Conservation (phyloP, 2,113 vertebrate species). For the Neolamprologus falcicula region DNA sequence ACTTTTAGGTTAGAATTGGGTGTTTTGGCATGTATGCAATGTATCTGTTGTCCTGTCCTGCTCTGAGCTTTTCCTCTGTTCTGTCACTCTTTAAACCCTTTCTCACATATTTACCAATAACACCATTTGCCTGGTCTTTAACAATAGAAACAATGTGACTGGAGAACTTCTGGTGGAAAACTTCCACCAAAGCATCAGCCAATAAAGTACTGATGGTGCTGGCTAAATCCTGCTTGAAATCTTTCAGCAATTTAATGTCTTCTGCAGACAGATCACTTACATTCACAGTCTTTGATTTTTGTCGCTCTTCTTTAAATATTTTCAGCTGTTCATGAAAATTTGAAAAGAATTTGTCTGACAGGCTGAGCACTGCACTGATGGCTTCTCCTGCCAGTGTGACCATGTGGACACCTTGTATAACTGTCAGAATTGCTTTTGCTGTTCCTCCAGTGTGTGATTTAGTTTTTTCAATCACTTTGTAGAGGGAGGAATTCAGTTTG, state of each 20-base stretch:
- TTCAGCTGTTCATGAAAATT: background rate
- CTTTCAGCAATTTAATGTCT: no score
- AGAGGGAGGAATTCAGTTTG: fast-evolving
- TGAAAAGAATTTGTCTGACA: fast-evolving
- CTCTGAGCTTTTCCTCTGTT: no score
- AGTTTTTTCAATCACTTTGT: fast-evolving
- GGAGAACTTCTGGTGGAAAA: no score
- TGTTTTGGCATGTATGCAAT: background rate
- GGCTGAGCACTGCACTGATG: background rate
- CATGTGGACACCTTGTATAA: background rate
- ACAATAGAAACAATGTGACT: no score
- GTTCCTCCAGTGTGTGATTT: no score
- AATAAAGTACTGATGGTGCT: no score
- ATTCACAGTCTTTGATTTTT: fast-evolving
- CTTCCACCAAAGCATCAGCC: no score
- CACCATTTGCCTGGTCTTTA: no score
- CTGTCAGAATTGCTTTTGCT: background rate
- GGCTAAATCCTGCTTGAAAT: no score
- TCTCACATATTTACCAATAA: no score
- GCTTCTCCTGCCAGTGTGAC: fast-evolving
- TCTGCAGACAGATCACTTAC: background rate
- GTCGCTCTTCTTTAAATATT: fast-evolving
- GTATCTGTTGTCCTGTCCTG: no score
- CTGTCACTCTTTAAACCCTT: no score
- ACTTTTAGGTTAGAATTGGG: background rate